These are phyloP conservation scores for Acanthisitta chloris DNA, from an alignment of 2,113 vertebrate genomes.

Conservation along the genomic window DNA sequence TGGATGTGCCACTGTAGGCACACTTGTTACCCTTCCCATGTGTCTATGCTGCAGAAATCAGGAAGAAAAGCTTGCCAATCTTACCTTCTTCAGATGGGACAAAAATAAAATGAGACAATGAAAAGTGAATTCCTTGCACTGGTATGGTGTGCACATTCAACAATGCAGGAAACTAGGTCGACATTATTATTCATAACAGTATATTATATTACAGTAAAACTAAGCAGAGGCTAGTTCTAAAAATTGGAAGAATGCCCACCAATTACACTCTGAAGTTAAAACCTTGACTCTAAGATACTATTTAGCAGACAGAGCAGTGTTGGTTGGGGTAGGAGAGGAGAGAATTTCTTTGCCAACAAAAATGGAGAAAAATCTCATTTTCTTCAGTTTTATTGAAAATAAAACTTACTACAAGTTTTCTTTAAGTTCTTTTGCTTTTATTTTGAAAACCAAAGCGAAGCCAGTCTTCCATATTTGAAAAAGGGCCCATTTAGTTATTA, in stretches of 20 bases:
- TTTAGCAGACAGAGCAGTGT: not conserved
- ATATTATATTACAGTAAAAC: conserved; percentile 15
- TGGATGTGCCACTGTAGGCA: not conserved
- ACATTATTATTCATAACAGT: conserved; percentile 24
- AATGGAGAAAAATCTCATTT: not conserved
- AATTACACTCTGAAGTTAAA: not conserved
- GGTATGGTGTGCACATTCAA: not conserved
- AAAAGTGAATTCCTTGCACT: not conserved
- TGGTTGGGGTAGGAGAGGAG: not conserved
- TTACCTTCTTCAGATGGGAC: not conserved
- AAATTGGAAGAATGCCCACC: not conserved
- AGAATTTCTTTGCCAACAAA: not conserved
- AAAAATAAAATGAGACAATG: not conserved
- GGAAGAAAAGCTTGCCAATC: fast-evolving
- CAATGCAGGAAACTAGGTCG: not conserved
- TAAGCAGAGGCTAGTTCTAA: not conserved
- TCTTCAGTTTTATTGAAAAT: not conserved
- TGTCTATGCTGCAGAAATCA: not conserved
- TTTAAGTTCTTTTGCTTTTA: not conserved
- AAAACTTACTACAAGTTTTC: not conserved
- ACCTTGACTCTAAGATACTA: not conserved
- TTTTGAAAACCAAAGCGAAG: not conserved
- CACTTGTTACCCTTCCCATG: not conserved
- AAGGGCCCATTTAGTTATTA: not conserved
- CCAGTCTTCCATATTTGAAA: not conserved